Conservation (phyloP, 2,888 invertebrate genomes). For the Charanyca ferruginea region DNA sequence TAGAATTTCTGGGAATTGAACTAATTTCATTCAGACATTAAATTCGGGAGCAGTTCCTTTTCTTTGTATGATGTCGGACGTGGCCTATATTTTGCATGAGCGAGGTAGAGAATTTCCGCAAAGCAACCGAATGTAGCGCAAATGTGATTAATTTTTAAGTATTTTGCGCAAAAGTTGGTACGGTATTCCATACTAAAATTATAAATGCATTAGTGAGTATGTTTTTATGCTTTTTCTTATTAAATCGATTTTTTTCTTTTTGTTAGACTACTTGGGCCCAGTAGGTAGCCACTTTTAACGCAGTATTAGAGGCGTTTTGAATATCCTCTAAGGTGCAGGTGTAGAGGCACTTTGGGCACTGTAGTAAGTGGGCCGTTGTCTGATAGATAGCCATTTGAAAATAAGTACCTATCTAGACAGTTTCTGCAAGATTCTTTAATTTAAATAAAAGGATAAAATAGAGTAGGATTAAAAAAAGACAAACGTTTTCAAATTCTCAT, state of each 20-base stretch:
- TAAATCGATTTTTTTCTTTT: no score
- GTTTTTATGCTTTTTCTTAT: no score
- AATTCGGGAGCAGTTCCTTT: conserved; percentile 35
- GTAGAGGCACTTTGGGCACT: no score
- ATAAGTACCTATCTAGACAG: no score
- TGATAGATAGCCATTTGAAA: no score
- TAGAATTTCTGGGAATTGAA: conserved; percentile 33
- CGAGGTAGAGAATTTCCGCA: conserved; percentile 14
- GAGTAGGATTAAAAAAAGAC: background rate
- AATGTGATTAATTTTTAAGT: conserved; percentile 25
- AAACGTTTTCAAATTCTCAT: background rate
- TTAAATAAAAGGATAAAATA: background rate
- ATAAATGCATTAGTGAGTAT: no score
- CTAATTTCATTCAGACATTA: conserved; percentile 49
- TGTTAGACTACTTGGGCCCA: no score
- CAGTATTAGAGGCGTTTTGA: no score
- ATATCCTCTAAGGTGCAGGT: no score
- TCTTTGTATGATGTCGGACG: conserved; percentile 44
- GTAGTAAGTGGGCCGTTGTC: no score
- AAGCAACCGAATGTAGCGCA: background rate
- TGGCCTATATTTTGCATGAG: conserved; percentile 40
- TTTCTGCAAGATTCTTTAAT: background rate
- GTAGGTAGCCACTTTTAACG: no score
- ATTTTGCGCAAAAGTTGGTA: background rate
- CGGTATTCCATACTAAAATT: no score